These are phyloP conservation scores for Pocota personata DNA, from an alignment of 2,888 invertebrate genomes.

Conservation along the genomic window DNA sequence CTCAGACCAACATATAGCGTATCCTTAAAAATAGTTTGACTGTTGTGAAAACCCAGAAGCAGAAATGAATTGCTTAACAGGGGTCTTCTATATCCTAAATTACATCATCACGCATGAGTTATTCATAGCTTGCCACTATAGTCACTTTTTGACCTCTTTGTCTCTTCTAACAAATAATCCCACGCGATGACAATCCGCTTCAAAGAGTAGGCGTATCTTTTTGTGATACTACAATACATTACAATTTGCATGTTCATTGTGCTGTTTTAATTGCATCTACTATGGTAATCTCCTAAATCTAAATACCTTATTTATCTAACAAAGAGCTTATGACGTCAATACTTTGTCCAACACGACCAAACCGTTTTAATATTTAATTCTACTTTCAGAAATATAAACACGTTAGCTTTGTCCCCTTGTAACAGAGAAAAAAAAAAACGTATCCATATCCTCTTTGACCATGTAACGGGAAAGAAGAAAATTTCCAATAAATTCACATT, in stretches of 20 bases:
- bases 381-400: not conserved
- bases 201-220: not conserved
- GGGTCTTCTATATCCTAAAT: no score
- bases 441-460: not conserved
- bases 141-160: no score
- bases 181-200: not conserved
- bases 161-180: not conserved
- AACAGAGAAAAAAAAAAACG: not conserved
- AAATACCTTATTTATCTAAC: not conserved
- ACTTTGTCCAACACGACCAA: not conserved
- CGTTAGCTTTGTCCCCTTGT: not conserved
- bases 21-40: no score
- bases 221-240: not conserved
- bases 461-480: not conserved
- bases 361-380: constrained; percentile 8
- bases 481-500: constrained; percentile 23
- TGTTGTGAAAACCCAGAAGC: no score
- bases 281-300: not conserved
- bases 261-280: not conserved
- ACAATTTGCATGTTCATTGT: not conserved
- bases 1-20: no score
- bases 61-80: no score
- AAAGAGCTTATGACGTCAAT: not conserved
- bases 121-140: no score
- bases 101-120: no score